Evolutionary conservation across 2,888 invertebrate species (phyloP).

Genomic region (Plagodis pulveraria): DNA sequence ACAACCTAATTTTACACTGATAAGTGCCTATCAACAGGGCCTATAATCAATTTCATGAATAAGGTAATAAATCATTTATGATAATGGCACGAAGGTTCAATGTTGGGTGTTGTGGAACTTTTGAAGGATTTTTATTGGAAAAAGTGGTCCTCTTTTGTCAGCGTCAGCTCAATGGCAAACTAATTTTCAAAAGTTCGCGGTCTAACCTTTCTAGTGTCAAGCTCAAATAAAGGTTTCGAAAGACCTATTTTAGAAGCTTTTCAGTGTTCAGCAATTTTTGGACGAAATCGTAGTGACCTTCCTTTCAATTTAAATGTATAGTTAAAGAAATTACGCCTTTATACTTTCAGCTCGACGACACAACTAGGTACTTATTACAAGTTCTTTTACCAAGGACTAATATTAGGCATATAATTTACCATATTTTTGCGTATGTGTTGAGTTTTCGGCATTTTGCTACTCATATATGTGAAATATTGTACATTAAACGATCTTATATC

Average conservation of each 20-base stretch:
- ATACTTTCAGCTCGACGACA: no score
- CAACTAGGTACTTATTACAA: no score
- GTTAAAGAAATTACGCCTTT: no score
- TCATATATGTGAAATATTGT: no score
- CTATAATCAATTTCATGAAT: slow-evolving; percentile 18
- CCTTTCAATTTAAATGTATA: no score
- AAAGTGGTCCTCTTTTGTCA: slow-evolving; percentile 36
- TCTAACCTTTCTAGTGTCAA: slow-evolving; percentile 16
- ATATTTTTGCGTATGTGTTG: no score
- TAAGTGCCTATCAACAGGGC: slow-evolving; percentile 13
- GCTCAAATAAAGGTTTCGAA: slow-evolving; percentile 15
- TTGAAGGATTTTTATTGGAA: slow-evolving; percentile 31
- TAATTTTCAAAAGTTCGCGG: slow-evolving; percentile 28
- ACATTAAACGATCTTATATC: no score
- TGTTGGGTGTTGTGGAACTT: slow-evolving; percentile 35
- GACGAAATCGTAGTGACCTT: no score
- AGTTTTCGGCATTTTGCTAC: no score
- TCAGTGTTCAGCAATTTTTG: not conserved
- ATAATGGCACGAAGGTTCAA: slow-evolving; percentile 38
- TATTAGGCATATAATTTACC: no score
- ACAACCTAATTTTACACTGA: slow-evolving; percentile 15
- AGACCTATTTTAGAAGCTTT: slow-evolving; percentile 36
- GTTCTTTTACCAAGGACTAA: no score
- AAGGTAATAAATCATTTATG: slow-evolving; percentile 49
- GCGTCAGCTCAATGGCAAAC: slow-evolving; percentile 30